These are phyloP conservation scores for Graphium colonna DNA, from an alignment of 2,888 invertebrate species.

Conservation along the genomic window DNA sequence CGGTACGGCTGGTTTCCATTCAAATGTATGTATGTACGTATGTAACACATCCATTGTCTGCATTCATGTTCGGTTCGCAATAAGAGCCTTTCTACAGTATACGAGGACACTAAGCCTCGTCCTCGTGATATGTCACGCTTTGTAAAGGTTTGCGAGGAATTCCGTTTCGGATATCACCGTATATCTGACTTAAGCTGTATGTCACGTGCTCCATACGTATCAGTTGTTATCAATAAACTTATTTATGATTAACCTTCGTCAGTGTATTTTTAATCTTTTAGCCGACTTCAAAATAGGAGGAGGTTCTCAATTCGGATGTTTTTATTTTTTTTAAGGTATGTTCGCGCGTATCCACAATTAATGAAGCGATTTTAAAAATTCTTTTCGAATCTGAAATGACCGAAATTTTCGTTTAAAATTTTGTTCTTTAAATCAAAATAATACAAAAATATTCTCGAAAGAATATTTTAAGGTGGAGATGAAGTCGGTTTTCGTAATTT, in stretches of 20 bases:
- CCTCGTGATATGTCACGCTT: slow-evolving; percentile 26
- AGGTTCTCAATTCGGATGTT: no score
- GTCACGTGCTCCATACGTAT: not conserved
- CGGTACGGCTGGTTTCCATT: slow-evolving; percentile 1
- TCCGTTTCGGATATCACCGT: slow-evolving; percentile 6
- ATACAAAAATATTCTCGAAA: no score
- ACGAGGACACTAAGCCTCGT: slow-evolving; percentile 15
- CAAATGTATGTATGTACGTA: slow-evolving; percentile 6
- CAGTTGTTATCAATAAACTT: not conserved
- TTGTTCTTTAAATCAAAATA: no score
- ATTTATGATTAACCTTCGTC: not conserved
- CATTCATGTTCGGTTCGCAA: slow-evolving; percentile 16
- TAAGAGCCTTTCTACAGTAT: slow-evolving; percentile 15
- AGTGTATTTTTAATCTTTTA: no score
- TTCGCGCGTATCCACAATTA: no score
- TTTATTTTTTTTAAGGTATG: no score
- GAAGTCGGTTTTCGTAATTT: no score
- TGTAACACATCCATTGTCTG: slow-evolving; percentile 10
- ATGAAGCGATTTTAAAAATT: no score
- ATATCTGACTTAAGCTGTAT: slow-evolving; percentile 9
- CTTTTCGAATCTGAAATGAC: no score
- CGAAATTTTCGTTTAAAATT: no score
- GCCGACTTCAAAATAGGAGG: no score
- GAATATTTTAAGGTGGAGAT: no score
- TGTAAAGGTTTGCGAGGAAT: slow-evolving; percentile 6